These are phyloP conservation scores for Aeoliscus strigatus DNA, from an alignment of 2,797 vertebrate genomes.

Conservation along the genomic window DNA sequence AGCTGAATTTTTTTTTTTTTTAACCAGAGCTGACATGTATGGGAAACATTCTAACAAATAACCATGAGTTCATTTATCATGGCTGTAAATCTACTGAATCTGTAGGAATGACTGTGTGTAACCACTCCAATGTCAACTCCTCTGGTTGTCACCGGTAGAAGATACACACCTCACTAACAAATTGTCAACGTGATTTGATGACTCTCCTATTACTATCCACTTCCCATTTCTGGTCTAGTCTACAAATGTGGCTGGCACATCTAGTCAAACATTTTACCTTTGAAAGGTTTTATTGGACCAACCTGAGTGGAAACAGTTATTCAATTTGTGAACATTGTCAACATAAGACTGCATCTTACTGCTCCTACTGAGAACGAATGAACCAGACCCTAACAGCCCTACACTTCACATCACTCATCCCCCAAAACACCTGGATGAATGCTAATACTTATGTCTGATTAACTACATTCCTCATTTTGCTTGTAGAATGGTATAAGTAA, in stretches of 20 bases:
- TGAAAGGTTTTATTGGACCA: background rate
- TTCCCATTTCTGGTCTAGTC: background rate
- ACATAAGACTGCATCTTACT: background rate
- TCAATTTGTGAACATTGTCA: background rate
- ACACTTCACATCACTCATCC: no score
- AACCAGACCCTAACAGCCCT: no score
- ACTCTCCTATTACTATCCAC: background rate
- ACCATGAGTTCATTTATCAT: background rate
- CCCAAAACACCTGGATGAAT: no score
- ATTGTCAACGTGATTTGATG: background rate
- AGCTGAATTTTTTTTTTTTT: no score
- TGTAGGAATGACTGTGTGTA: no score
- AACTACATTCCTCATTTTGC: no score
- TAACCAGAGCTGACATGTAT: constrained; percentile 4
- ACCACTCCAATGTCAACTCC: no score
- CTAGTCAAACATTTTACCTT: background rate
- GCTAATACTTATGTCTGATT: no score
- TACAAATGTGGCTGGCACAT: background rate
- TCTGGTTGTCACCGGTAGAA: no score
- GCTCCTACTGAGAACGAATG: background rate
- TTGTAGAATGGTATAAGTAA: no score
- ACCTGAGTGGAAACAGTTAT: background rate
- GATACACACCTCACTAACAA: background rate
- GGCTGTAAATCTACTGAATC: background rate
- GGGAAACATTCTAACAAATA: constrained; percentile 16